Evolutionary conservation across 2,113 vertebrate species (phyloP), one percentile per base, ranked within the genome.

Genomic region (Xerus inauris): DNA sequence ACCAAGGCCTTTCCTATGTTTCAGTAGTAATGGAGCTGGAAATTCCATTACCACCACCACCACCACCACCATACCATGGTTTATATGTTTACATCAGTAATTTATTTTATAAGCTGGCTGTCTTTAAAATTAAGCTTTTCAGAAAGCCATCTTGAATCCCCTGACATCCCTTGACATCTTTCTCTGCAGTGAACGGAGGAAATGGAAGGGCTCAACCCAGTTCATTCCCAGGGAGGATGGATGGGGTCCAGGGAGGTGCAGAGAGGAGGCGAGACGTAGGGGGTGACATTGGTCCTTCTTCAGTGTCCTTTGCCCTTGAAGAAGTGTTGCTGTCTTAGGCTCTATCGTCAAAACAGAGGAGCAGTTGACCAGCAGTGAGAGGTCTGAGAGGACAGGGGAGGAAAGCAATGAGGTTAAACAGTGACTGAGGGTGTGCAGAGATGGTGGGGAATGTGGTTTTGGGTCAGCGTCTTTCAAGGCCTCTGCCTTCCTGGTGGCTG

Each of bases 261-360:
- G 30, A n/a, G 13, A n/a, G 4, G 38, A 17, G 32, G 6, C 2
- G 7, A 80, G 1, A 20, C 19, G 10, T 45, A 4, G 3, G 2
- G 54, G 8, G 38, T 4, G 10, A 22, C 17, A 26, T 8, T 22
- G 3, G n/a, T 11, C 1, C 16, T 19, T 14, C 40, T 32, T 28
- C 4, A 65, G 42, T 38, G 24, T 7, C n/a, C 24, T 3, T 62
- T 12, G 22, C 45, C 28, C 30, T 11, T 26, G 3, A 69, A 69
- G 51, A 65, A 67, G n/a, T 51, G 82, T 8, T 67, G 38, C 35
- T 51, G 8, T 26, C 79, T 59, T 22, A 59, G 62, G 59, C 42
- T 77, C 4, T 4, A 3, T 47, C 24, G 32, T 20, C 14, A 65
- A 49, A 0, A 17, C 24, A 54, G 13, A 80, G 72, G 67, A 45